These are phyloP conservation scores for Ophthalmolycus amberensis DNA, from an alignment of 2,113 vertebrate genomes.

Conservation along the genomic window DNA sequence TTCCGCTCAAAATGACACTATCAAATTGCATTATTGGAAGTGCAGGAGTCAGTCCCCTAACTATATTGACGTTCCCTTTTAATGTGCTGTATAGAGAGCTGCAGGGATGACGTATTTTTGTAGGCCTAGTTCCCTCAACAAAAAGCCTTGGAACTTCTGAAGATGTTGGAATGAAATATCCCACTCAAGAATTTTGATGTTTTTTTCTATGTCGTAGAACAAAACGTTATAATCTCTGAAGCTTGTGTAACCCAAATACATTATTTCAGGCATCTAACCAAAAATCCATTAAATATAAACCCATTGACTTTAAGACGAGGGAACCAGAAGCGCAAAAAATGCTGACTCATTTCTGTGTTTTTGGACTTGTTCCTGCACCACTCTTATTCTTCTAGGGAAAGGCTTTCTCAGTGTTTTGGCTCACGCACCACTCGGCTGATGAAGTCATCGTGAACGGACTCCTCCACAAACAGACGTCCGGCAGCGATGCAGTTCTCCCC, in stretches of 20 bases:
- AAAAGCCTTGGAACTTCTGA: background rate
- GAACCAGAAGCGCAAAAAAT: background rate
- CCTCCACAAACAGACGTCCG: constrained; percentile 89
- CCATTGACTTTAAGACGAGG: background rate
- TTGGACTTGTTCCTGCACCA: background rate
- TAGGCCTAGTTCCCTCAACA: background rate
- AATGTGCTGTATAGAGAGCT: background rate
- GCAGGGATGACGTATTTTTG: background rate
- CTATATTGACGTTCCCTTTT: background rate
- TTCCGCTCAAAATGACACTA: background rate
- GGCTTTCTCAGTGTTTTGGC: background rate
- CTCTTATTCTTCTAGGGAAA: too few relatives aligned
- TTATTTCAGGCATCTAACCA: background rate
- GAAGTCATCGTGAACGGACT: constrained; percentile 87
- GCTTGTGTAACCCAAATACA: background rate
- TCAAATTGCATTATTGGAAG: background rate
- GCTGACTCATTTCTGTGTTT: background rate
- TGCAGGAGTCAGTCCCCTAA: background rate
- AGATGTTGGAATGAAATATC: too few relatives aligned
- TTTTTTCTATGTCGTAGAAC: background rate
- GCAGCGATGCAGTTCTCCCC: constrained; percentile 93
- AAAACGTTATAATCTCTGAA: background rate
- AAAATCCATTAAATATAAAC: background rate
- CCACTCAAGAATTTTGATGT: too few relatives aligned
- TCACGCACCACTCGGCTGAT: constrained; percentile 86